phyloP scores from a whole-genome alignment of 2,113 vertebrate species.

The Cyprinodon brontotheroides region DNA sequence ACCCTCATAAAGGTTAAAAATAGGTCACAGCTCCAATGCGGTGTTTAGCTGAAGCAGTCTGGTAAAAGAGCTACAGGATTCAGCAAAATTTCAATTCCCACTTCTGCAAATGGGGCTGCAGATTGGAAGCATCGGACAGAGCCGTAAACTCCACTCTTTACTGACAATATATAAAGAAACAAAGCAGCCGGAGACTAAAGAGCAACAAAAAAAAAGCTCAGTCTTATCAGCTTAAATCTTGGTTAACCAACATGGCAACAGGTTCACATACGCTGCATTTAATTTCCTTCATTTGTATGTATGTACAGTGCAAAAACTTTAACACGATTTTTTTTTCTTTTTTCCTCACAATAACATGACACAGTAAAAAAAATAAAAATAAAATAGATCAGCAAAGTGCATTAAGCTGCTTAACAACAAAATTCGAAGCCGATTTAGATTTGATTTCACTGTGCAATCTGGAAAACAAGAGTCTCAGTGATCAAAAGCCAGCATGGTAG shows the following conservation, averaged over 20 bases:
- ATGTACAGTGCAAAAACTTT: background rate
- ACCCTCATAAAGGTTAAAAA: slow-evolving; percentile 28
- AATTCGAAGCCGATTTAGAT: background rate
- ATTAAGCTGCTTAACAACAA: no score
- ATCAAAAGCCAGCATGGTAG: no score
- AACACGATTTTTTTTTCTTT: background rate
- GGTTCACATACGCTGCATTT: background rate
- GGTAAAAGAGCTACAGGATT: background rate
- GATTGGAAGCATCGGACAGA: background rate
- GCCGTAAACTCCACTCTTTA: background rate
- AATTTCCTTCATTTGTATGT: background rate
- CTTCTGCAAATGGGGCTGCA: background rate
- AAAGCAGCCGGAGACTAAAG: background rate
- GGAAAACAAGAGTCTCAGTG: background rate
- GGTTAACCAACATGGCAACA: background rate
- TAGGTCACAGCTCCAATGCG: slow-evolving; percentile 1
- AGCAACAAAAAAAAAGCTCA: background rate
- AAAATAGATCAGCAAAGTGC: background rate
- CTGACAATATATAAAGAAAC: background rate
- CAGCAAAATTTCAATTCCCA: background rate
- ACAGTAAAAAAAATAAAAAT: no score
- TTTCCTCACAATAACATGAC: no score
- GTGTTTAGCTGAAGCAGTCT: slow-evolving; percentile 28
- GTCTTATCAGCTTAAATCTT: background rate
- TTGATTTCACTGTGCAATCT: background rate